phyloP scores from a whole-genome alignment of 2,113 vertebrate species.

The Beaufortia kweichowensis region DNA sequence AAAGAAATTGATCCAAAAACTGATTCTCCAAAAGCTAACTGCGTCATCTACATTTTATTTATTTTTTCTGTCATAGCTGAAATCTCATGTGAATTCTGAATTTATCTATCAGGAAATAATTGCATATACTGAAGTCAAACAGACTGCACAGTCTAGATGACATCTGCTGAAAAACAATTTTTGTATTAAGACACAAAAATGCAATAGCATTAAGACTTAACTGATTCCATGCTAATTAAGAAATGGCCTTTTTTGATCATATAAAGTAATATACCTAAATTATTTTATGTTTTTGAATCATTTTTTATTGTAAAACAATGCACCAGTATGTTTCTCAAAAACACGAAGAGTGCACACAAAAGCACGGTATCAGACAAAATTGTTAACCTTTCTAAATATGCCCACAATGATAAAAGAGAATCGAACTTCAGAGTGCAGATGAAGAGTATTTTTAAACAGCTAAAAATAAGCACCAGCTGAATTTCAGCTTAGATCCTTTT shows the following conservation, averaged over 20 bases:
- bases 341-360: neutral
- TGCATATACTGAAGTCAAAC: no score
- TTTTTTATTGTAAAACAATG: slow-evolving; percentile 1
- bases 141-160: no score
- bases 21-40: slow-evolving; percentile 4
- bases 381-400: slow-evolving; percentile 50
- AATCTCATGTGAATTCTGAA: neutral
- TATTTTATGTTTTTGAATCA: neutral
- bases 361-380: slow-evolving; percentile 19
- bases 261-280: neutral
- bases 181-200: no score
- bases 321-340: neutral
- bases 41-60: neutral
- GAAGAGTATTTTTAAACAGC: slow-evolving; percentile 47
- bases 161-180: no score
- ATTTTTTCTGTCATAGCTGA: no score
- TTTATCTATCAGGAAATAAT: neutral
- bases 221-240: neutral
- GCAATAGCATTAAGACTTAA: no score
- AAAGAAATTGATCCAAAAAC: slow-evolving; percentile 24
- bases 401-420: slow-evolving; percentile 42
- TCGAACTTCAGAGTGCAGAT: slow-evolving; percentile 37
- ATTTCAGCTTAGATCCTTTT: slow-evolving; percentile 52
- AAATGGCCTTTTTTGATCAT: neutral
- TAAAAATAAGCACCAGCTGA: slow-evolving; percentile 55